Evolutionary conservation across 2,888 invertebrate species (phyloP).

Genomic region (Serrognathus titanus): DNA sequence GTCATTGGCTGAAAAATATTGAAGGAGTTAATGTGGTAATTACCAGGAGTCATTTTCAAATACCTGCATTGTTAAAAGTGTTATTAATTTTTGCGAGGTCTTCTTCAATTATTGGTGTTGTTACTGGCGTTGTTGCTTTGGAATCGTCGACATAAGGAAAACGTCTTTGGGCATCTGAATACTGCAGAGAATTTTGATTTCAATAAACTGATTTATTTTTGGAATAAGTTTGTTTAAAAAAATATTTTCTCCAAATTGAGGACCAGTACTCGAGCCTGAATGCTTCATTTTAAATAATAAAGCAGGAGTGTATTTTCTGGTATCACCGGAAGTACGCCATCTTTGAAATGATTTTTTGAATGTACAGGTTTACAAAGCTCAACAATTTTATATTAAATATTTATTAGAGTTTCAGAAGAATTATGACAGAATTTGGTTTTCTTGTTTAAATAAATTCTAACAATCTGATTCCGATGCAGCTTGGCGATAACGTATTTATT

Average conservation of each 20-base stretch:
- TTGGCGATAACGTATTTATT: no score
- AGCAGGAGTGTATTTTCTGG: slow-evolving; percentile 72
- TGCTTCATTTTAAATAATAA: no score
- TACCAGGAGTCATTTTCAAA: no score
- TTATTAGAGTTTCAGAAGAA: no score
- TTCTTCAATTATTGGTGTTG: slow-evolving; percentile 97
- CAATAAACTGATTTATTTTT: slow-evolving; percentile 59
- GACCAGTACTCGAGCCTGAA: slow-evolving; percentile 48
- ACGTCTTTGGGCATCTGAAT: slow-evolving; percentile 91
- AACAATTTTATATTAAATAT: no score
- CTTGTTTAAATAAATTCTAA: no score
- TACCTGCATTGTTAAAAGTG: slow-evolving; percentile 80
- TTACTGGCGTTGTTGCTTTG: slow-evolving; percentile 94
- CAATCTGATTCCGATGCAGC: no score
- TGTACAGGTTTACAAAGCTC: no score
- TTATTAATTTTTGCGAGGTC: slow-evolving; percentile 93
- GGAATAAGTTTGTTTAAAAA: slow-evolving; percentile 54
- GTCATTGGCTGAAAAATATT: slow-evolving; percentile 90
- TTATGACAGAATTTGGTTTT: no score
- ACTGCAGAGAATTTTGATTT: slow-evolving; percentile 89
- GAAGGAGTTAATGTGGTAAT: slow-evolving; percentile 58
- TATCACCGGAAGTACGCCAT: no score
- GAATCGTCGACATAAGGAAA: slow-evolving; percentile 97
- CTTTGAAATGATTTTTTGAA: no score
- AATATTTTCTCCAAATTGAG: slow-evolving; percentile 77